Evolutionary conservation across 2,888 invertebrate genomes (phyloP), one percentile per base, ranked within the genome.

Genomic region (Crossocerus cetratus): DNA sequence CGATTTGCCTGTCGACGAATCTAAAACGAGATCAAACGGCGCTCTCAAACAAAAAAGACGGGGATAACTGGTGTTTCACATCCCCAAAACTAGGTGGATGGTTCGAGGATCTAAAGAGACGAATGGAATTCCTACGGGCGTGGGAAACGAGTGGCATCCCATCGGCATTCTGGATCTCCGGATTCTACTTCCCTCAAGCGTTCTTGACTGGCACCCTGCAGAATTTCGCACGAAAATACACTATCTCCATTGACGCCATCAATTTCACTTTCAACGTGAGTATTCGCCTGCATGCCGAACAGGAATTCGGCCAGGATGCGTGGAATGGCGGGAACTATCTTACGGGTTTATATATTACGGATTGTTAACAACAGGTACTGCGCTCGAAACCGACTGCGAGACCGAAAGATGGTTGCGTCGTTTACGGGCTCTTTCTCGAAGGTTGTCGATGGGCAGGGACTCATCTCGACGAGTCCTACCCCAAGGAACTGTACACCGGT

Each of bases 131-230:
- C 90, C 92, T 94, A 87, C 90, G 90, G 58, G 89, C 91, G 49
- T 96, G 96, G 96, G 92, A 93, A 5, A 91, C 92, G 16, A 67
- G 88, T 0, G 95, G 95, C 8, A 94, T 95, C 75, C 96, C 96
- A 0, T 89, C 92, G 42, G 93, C 94, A 61, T 96, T 96, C 91
- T 96, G 96, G 96, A 94, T 96, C 78, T 95, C 96, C 0, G 96
- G 96, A 0, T 96, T 96, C 90, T 96, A 94, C 91, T 96, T 96
- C 91, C 96, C 96, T 0, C 96, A 96, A 88, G 96, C 96, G 0
- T 96, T 96, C 91, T 92, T 96, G 77, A 96, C 96, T 0, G 96
- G 95, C 20, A 95, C 95, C 0, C 91, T 96, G 84, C 96, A 96
- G 91, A 96, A 96, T 91, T 96, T 93, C 89, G 96, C 96, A 2